These are phyloP conservation scores for Asteroscopus sphinx DNA, from an alignment of 2,888 invertebrate genomes.

Conservation along the genomic window DNA sequence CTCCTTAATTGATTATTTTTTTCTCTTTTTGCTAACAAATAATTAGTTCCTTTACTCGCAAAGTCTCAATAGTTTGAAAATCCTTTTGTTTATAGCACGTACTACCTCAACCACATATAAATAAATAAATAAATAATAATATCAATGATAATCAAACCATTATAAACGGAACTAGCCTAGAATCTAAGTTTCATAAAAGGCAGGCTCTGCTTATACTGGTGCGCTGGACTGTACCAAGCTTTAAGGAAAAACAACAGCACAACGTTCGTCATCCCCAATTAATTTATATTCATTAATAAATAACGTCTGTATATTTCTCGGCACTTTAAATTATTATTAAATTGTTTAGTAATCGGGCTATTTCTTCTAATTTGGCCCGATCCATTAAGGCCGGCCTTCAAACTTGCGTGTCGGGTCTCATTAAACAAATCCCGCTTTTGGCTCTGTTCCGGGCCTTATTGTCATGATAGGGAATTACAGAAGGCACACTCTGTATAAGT, in stretches of 20 bases:
- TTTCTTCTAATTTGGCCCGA: constrained; percentile 37
- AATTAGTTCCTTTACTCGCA: too few relatives aligned
- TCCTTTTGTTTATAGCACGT: too few relatives aligned
- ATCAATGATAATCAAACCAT: too few relatives aligned
- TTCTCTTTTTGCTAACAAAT: too few relatives aligned
- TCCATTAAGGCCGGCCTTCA: constrained; percentile 40
- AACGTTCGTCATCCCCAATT: constrained; percentile 1
- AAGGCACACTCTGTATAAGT: constrained; percentile 19
- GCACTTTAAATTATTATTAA: constrained; percentile 41
- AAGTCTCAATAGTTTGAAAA: too few relatives aligned
- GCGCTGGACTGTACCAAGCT: neutral
- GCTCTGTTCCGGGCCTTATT: constrained; percentile 9
- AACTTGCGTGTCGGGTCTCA: constrained; percentile 40
- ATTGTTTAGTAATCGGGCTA: constrained; percentile 33
- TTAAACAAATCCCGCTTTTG: constrained; percentile 40
- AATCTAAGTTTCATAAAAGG: too few relatives aligned
- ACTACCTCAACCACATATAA: too few relatives aligned
- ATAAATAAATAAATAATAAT: too few relatives aligned
- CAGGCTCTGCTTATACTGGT: too few relatives aligned
- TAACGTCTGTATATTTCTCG: constrained; percentile 15
- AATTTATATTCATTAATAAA: constrained; percentile 36
- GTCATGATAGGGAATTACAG: neutral
- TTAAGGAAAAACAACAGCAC: neutral
- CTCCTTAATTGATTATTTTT: too few relatives aligned
- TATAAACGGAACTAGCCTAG: too few relatives aligned